A percentile compares a stretch with the other conserved stretches of the same genome.
These are phyloP conservation scores for Spheniscus mendiculus DNA, from an alignment of 2,113 vertebrate genomes.

Conservation along the genomic window DNA sequence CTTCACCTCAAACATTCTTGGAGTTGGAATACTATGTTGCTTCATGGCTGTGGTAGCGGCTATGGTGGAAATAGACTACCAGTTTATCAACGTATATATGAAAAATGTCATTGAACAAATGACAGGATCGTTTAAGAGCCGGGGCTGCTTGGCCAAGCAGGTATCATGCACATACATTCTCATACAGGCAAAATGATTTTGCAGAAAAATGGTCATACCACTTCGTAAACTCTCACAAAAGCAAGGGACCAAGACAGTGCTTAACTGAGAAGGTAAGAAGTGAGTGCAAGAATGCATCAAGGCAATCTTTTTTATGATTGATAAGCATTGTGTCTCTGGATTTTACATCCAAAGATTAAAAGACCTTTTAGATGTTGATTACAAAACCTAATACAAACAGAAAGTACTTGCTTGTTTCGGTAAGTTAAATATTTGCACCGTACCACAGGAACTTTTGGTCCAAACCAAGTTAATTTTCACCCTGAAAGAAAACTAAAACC, in stretches of 20 bases:
- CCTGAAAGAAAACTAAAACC: rapidly evolving
- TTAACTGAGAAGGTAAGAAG: neutral
- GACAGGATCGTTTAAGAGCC: neutral
- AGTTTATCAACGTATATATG: neutral
- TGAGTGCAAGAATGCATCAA: neutral
- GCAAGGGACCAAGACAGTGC: neutral
- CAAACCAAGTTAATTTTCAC: neutral
- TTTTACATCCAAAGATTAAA: neutral
- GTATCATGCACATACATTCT: neutral
- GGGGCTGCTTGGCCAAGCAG: neutral
- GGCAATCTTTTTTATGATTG: neutral
- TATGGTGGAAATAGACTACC: rapidly evolving
- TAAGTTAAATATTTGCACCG: neutral
- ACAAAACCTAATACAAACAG: neutral
- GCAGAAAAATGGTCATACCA: neutral
- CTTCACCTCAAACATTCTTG: neutral
- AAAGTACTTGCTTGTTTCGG: neutral
- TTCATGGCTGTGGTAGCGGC: neutral
- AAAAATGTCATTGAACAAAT: neutral
- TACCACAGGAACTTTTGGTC: neutral
- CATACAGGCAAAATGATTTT: neutral
- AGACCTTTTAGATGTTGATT: neutral
- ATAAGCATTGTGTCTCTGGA: neutral
- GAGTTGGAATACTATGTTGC: neutral
- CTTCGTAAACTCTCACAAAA: neutral